phyloP scores from a whole-genome alignment of 2,797 vertebrate species.

The Megalops cyprinoides region DNA sequence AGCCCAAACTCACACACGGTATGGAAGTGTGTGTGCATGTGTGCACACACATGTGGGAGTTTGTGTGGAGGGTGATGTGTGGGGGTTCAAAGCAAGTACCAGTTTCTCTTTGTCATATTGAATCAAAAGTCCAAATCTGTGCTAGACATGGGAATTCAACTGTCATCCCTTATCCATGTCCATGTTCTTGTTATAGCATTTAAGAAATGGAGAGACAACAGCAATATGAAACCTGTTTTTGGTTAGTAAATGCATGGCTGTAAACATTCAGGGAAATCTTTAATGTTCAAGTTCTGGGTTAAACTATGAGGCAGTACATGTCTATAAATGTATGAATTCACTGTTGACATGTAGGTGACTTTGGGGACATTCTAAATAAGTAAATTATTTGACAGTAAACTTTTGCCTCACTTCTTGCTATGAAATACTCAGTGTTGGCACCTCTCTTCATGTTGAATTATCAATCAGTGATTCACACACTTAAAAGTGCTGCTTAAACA shows the following conservation, averaged over 20 bases:
- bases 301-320: no score
- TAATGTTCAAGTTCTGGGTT: no score
- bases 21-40: not conserved
- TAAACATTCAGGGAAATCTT: not conserved
- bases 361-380: no score
- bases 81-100: not conserved
- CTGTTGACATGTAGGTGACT: no score
- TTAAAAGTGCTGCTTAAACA: no score
- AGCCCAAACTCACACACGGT: constrained; percentile 4
- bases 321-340: no score
- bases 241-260: not conserved
- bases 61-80: not conserved
- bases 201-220: not conserved
- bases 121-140: not conserved
- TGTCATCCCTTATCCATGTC: not conserved
- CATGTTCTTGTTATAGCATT: not conserved
- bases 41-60: not conserved
- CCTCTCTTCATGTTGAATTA: not conserved
- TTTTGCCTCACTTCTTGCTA: no score
- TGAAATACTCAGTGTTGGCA: no score
- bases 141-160: not conserved
- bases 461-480: no score
- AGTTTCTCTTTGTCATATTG: not conserved
- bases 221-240: not conserved
- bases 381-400: no score